Base-by-base conservation (phyloP, 2,888 invertebrate genomes). In the Lasioglossum leucozonium region DNA sequence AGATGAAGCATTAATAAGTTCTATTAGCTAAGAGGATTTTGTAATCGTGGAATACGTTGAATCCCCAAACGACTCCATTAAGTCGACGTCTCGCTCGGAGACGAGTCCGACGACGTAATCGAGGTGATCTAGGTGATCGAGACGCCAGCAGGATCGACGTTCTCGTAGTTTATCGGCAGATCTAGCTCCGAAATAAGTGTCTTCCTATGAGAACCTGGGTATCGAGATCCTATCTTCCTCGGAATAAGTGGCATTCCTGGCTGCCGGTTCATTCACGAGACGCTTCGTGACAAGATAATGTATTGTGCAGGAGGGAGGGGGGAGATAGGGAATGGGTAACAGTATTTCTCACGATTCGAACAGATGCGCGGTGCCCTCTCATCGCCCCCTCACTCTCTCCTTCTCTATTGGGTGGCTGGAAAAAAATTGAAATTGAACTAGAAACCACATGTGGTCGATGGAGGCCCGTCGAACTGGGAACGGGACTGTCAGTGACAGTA, bases 391-490 rank as follows among this genome's bases (percentile, higher is more conserved):
- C 72, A 58, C 71, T 58, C 69, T 30, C 51, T 71, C 72, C 65
- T 42, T 40, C 65, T 67, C 42, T 71, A 65, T 40, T n/a, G 26
- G 13, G 44, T 30, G 11, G 22, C 22, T 3, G 26, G 22, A 58
- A 67, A 74, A 74, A 71, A 67, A 72, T 40, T n/a, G 58, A 30
- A 65, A 85, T 79, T 85, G 85, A 85, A 81, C 72, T 85, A 78
- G 78, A 78, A 86, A 81, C 75, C 85, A 81, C 42, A 76, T 78
- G 85, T 72, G 77, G 71, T 77, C 34, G n/a, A 71, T 22, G 30
- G 22, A 22, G 26, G 72, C 6, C 30, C 26, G 18, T 18, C 42
- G 51, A 37, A 22, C n/a, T 16, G 4, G 47, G n/a, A 44, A 69
- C 30, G 67, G 34, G 34, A 55, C 55, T 34, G 71, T 81, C 81